These are phyloP conservation scores for Beris morrisii DNA, from an alignment of 2,888 invertebrate genomes.

Conservation along the genomic window DNA sequence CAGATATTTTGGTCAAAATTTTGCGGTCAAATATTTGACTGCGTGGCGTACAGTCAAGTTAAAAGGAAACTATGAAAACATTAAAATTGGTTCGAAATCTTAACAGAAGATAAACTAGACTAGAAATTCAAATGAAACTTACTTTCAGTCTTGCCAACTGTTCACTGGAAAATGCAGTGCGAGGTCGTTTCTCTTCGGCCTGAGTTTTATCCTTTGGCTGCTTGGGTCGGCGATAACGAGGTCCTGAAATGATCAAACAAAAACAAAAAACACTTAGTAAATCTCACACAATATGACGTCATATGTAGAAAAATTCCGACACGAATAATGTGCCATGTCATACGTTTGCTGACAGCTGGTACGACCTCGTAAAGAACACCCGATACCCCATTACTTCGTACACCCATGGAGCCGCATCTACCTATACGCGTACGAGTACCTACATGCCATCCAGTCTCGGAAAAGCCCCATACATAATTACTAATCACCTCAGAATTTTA, in stretches of 20 bases:
- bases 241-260: slow-evolving; percentile 46
- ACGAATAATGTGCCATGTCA: slow-evolving; percentile 4
- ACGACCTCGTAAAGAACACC: slow-evolving; percentile 4
- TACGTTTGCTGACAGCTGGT: background rate
- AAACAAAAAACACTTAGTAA: background rate
- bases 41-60: no score
- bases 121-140: slow-evolving; percentile 39
- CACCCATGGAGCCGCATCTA: no score
- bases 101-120: no score
- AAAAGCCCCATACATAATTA: background rate
- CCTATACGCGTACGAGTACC: no score
- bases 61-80: no score
- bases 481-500: slow-evolving; percentile 23
- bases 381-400: no score
- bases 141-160: slow-evolving; percentile 87
- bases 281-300: background rate
- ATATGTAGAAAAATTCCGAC: background rate
- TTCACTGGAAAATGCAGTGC: slow-evolving; percentile 94
- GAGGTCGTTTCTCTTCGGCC: slow-evolving; percentile 84
- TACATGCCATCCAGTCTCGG: no score
- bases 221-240: slow-evolving; percentile 56
- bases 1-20: no score
- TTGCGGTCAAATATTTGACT: no score
- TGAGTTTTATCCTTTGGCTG: slow-evolving; percentile 54
- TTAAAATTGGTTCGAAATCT: no score